These are phyloP conservation scores for Varroa destructor DNA, from an alignment of 1,140 invertebrate species.

Conservation along the genomic window DNA sequence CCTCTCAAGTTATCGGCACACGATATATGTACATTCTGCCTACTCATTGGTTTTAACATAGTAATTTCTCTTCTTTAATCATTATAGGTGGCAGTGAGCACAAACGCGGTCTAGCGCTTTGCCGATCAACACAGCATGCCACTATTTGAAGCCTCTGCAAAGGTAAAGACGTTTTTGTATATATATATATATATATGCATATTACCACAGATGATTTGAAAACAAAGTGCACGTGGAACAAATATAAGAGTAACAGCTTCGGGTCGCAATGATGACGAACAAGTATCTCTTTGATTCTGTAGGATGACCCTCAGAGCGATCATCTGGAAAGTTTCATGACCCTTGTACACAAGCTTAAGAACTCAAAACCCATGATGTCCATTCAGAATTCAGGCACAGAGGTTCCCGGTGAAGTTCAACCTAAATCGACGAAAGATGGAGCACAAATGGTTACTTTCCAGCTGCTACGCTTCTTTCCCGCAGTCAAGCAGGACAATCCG, in stretches of 20 bases:
- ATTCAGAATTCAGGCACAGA: neutral
- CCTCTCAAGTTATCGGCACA: too few species aligned
- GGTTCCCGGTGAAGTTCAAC: too few species aligned
- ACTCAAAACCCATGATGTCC: constrained; percentile 50
- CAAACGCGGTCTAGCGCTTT: constrained; percentile 54
- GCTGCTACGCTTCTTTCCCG: too few species aligned
- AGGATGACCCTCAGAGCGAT: constrained; percentile 56
- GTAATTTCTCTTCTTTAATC: too few species aligned
- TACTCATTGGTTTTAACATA: too few species aligned
- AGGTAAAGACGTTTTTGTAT: neutral
- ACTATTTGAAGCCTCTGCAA: constrained; percentile 33
- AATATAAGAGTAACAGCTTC: constrained; percentile 6
- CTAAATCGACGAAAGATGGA: too few species aligned
- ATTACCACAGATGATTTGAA: constrained; percentile 23
- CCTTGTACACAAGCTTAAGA: constrained; percentile 59
- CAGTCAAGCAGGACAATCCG: too few species aligned
- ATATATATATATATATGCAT: too few species aligned
- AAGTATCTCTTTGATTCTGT: constrained; percentile 10
- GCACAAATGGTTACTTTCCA: too few species aligned
- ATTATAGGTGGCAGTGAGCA: constrained; percentile 50
- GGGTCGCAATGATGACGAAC: neutral
- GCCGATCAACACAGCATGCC: constrained; percentile 62
- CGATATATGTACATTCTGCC: too few species aligned
- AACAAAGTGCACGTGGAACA: constrained; percentile 4
- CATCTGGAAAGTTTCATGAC: constrained; percentile 71